Evolutionary conservation across 2,113 vertebrate genomes (phyloP).

Genomic region (Tragelaphus strepsiceros): DNA sequence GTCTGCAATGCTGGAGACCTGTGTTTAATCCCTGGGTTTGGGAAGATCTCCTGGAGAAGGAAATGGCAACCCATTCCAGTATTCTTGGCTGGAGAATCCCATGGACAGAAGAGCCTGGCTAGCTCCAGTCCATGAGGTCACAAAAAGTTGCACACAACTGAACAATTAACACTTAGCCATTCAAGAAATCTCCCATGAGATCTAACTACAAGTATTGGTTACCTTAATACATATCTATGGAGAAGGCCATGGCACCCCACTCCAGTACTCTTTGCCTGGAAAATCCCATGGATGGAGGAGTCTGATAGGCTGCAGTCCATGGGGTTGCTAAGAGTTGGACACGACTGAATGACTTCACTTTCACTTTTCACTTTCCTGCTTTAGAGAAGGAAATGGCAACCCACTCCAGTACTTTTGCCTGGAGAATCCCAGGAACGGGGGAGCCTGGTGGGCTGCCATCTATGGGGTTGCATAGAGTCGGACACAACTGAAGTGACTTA

Average conservation of each 20-base stretch:
- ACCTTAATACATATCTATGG: neutral
- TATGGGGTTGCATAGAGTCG: too few relatives aligned
- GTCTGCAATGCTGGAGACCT: neutral
- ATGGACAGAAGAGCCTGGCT: neutral
- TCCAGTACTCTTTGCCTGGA: too few relatives aligned
- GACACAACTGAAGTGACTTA: too few relatives aligned
- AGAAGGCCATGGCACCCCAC: too few relatives aligned
- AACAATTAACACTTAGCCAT: neutral
- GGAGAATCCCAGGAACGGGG: too few relatives aligned
- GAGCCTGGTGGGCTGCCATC: too few relatives aligned
- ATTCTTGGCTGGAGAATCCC: neutral
- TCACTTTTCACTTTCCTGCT: too few relatives aligned
- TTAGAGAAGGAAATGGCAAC: too few relatives aligned
- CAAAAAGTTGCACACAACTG: neutral
- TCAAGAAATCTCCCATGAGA: neutral
- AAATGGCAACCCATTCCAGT: neutral
- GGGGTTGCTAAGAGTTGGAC: too few relatives aligned
- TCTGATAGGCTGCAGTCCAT: too few relatives aligned
- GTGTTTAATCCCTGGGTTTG: neutral
- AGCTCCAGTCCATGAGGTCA: neutral
- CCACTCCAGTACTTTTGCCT: too few relatives aligned
- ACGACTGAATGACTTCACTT: accelerated
- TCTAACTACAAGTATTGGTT: neutral
- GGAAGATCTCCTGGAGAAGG: neutral
- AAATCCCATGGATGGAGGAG: too few relatives aligned